A percentile compares a stretch with the other conserved stretches of the same genome.
phyloP scores from a whole-genome alignment of 2,888 invertebrate genomes.

The Nasonovia ribisnigri region DNA sequence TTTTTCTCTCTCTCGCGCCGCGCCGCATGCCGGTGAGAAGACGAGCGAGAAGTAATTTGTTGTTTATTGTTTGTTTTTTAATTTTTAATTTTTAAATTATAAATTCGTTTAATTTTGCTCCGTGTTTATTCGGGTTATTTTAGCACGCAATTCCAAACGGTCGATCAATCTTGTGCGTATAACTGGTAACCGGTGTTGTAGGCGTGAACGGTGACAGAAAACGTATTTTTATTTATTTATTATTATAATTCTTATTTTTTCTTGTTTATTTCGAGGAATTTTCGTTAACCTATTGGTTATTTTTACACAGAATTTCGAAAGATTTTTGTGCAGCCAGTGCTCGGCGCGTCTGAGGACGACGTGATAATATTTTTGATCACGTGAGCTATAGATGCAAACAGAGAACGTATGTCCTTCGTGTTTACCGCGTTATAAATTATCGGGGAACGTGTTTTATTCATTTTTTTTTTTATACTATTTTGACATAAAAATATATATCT shows the following conservation, averaged over 20 bases:
- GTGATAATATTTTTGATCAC: neutral
- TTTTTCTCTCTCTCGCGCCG: neutral
- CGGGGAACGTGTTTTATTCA: neutral
- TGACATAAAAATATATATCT: neutral
- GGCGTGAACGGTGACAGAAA: neutral
- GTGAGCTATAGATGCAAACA: neutral
- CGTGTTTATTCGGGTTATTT: neutral
- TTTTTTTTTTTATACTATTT: neutral
- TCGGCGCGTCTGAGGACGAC: neutral
- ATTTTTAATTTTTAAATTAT: constrained; percentile 4
- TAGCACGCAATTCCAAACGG: neutral
- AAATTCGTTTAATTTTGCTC: neutral
- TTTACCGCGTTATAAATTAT: neutral
- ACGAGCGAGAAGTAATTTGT: neutral
- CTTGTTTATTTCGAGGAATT: neutral
- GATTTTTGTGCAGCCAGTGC: neutral
- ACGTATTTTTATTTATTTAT: constrained; percentile 22
- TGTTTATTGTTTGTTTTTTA: neutral
- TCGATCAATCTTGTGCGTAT: constrained; percentile 37
- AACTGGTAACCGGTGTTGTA: constrained; percentile 20
- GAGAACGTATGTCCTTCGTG: neutral
- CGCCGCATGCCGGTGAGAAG: neutral
- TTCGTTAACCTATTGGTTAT: neutral
- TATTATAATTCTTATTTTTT: neutral
- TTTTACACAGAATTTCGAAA: neutral